Evolutionary conservation across 2,888 invertebrate genomes (phyloP).

Genomic region (Acanthopleura granulata): DNA sequence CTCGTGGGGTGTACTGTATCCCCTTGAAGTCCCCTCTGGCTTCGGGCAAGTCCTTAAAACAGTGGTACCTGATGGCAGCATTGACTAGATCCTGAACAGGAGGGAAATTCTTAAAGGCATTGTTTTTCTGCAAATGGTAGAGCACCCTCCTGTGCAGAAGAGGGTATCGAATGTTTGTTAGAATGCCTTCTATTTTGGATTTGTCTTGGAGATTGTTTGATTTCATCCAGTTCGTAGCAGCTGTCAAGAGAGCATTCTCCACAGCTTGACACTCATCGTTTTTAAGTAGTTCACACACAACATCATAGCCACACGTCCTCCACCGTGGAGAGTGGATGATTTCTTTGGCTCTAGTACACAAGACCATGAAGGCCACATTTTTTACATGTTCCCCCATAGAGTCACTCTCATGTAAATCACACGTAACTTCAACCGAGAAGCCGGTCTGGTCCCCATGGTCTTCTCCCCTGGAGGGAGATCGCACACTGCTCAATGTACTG

Average conservation of each 20-base stretch:
- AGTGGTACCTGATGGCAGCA: slow-evolving; percentile 57
- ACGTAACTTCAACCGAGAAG: slow-evolving; percentile 41
- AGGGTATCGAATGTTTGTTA: slow-evolving; percentile 60
- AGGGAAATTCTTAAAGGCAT: slow-evolving; percentile 62
- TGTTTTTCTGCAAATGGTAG: slow-evolving; percentile 60
- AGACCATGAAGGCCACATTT: slow-evolving; percentile 51
- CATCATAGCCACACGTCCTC: slow-evolving; percentile 48
- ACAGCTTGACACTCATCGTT: slow-evolving; percentile 54
- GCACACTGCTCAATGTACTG: slow-evolving; percentile 31
- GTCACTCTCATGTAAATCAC: slow-evolving; percentile 41
- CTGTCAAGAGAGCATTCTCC: slow-evolving; percentile 57
- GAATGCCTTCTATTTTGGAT: slow-evolving; percentile 56
- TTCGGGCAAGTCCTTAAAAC: slow-evolving; percentile 60
- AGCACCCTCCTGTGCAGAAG: slow-evolving; percentile 55
- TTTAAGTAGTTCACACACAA: slow-evolving; percentile 54
- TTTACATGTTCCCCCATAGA: slow-evolving; percentile 43
- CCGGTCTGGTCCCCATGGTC: slow-evolving; percentile 38
- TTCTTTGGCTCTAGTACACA: slow-evolving; percentile 52
- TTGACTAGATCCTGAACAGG: slow-evolving; percentile 54
- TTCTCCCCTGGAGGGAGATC: not conserved
- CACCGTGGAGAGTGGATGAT: slow-evolving; percentile 50
- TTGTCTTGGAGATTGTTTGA: slow-evolving; percentile 58
- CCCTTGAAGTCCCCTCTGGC: slow-evolving; percentile 57
- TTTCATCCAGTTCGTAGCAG: slow-evolving; percentile 64
- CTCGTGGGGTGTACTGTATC: slow-evolving; percentile 37